A percentile compares a stretch with the other conserved stretches of the same genome.
phyloP scores from a whole-genome alignment of 2,888 invertebrate species.

The Heliconius ethilla region DNA sequence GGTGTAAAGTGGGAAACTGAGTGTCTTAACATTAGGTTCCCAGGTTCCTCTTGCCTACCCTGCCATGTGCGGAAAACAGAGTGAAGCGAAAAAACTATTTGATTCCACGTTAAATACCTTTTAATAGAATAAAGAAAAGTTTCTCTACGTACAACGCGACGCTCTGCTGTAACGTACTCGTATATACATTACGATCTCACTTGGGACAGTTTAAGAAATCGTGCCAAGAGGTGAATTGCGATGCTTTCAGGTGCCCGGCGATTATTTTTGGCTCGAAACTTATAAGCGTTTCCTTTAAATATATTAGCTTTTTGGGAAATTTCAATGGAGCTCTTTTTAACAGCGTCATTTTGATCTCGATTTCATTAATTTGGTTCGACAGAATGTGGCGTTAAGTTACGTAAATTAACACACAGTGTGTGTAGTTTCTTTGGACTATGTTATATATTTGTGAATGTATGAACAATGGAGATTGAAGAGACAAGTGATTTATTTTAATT shows the following conservation, averaged over 20 bases:
- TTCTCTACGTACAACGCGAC: slow-evolving; percentile 14
- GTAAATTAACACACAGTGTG: background rate
- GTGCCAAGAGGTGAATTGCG: slow-evolving; percentile 52
- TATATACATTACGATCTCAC: slow-evolving; percentile 46
- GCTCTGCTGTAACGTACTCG: slow-evolving; percentile 35
- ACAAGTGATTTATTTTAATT: background rate
- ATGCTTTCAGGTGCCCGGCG: slow-evolving; percentile 52
- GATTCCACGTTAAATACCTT: slow-evolving; percentile 1
- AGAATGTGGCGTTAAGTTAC: background rate
- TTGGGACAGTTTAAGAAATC: slow-evolving; percentile 48
- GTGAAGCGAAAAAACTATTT: no score
- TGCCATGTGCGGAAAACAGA: no score
- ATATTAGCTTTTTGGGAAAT: slow-evolving; percentile 49
- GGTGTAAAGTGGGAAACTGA: no score
- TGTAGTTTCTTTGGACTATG: background rate
- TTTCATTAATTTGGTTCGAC: background rate
- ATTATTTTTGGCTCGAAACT: slow-evolving; percentile 55
- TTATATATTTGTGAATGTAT: background rate
- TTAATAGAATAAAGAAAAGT: slow-evolving; percentile 21
- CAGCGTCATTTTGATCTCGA: slow-evolving; percentile 26
- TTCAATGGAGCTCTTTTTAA: slow-evolving; percentile 47
- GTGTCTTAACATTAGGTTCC: no score
- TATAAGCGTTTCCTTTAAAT: slow-evolving; percentile 53
- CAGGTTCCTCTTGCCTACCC: no score
- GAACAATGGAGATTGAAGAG: background rate